phyloP scores from a whole-genome alignment of 1,140 invertebrate genomes.

The Philotrypesis tridentata region DNA sequence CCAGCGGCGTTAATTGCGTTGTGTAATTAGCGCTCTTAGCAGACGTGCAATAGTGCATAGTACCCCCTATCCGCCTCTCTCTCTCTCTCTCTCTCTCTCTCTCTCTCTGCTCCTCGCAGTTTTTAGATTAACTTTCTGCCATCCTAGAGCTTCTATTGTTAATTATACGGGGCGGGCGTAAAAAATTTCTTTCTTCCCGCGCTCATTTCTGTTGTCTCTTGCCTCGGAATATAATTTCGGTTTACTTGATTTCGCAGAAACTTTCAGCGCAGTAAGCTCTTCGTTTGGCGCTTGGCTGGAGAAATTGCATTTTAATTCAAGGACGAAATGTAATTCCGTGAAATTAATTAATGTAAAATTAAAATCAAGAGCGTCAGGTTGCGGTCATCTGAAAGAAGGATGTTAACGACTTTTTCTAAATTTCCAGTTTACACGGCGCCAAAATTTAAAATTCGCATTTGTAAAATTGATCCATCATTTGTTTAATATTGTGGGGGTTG shows the following conservation, averaged over 20 bases:
- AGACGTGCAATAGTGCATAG: neutral
- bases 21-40: constrained; percentile 46
- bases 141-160: constrained; percentile 12
- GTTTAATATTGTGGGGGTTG: no score
- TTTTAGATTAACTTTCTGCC: constrained; percentile 29
- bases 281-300: no score
- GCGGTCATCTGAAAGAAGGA: no score
- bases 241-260: neutral
- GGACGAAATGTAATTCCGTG: no score
- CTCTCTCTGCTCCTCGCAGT: neutral
- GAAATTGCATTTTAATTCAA: no score
- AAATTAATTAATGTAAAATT: no score
- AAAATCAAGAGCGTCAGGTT: no score
- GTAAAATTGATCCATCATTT: no score
- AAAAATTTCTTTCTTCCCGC: neutral
- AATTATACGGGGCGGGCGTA: neutral
- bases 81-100: neutral
- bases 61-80: no score
- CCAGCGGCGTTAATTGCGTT: constrained; percentile 35
- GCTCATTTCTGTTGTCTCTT: neutral
- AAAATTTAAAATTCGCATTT: no score
- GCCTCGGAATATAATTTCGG: neutral
- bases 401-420: no score
- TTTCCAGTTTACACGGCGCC: no score
- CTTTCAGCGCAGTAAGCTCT: neutral